Percentiles rank a stretch among this genome's conserved stretches.
phyloP scores from a whole-genome alignment of 2,888 invertebrate genomes.

The Netelia fuscicornis region DNA sequence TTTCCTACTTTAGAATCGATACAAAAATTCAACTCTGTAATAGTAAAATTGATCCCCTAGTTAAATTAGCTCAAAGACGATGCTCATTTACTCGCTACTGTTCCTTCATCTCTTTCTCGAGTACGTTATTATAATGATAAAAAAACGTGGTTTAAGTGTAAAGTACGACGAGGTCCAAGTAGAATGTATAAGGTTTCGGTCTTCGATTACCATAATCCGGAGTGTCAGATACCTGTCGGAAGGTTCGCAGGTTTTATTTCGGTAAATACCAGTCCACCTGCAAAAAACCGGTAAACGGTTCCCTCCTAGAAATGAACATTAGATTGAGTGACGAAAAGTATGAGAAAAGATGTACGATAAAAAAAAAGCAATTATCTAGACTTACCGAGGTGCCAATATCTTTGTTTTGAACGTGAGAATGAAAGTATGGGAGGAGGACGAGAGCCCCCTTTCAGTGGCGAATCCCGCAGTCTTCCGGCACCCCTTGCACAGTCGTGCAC shows the following conservation, averaged over 20 bases:
- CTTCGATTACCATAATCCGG: conserved; percentile 78
- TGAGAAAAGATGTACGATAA: not conserved
- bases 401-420: conserved; percentile 3
- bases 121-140: conserved; percentile 33
- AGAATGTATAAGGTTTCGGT: conserved; percentile 79
- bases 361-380: not conserved
- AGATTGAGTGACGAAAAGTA: not conserved
- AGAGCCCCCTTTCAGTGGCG: conserved; percentile 49
- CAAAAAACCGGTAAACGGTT: not conserved
- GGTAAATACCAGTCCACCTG: not conserved
- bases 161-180: conserved; percentile 54
- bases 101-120: not conserved
- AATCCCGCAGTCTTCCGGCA: conserved; percentile 36
- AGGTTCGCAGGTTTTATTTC: conserved; percentile 53
- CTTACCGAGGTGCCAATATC: not conserved
- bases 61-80: not conserved
- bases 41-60: not conserved
- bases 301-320: not conserved
- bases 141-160: conserved; percentile 33
- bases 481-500: conserved; percentile 67
- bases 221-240: conserved; percentile 65
- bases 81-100: not conserved
- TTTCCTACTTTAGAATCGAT: too few relatives aligned
- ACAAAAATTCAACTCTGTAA: not conserved
- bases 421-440: conserved; percentile 34